Evolutionary conservation across 1,140 invertebrate genomes (phyloP).

Genomic region (Drosophila ogumai): DNA sequence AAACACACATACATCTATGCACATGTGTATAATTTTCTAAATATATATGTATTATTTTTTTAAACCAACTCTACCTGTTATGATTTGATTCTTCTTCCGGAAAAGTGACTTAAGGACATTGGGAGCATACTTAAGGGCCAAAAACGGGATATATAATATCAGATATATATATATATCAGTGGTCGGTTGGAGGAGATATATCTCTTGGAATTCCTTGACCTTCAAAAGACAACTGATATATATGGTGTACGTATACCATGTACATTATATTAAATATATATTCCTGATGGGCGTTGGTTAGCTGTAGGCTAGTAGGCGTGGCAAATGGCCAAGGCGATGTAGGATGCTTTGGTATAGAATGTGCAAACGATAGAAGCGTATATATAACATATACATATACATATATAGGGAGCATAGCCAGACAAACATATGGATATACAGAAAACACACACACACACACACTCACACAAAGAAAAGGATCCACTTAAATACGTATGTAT

Average conservation of each 20-base stretch:
- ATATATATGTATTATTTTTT: conserved; percentile 59
- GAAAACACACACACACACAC: conserved; percentile 32
- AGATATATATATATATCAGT: not conserved
- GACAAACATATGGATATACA: conserved; percentile 43
- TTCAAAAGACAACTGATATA: not conserved
- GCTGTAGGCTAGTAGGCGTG: conserved; percentile 47
- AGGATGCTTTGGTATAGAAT: conserved; percentile 43
- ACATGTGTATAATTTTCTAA: conserved; percentile 68
- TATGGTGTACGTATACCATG: too few relatives aligned
- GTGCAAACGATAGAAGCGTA: conserved; percentile 43
- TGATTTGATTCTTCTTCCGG: conserved; percentile 25
- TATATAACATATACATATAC: conserved; percentile 35
- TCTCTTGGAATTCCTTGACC: not conserved
- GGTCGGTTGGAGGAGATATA: not conserved
- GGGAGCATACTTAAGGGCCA: not conserved
- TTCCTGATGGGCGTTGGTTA: conserved; percentile 6
- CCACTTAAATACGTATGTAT: conserved; percentile 54
- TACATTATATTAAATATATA: not conserved
- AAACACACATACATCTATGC: conserved; percentile 48
- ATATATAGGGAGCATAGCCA: conserved; percentile 75
- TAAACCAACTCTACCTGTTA: conserved; percentile 43
- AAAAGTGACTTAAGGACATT: conserved; percentile 19
- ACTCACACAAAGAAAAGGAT: conserved; percentile 36
- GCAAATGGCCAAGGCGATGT: conserved; percentile 33
- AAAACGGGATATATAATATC: not conserved